Evolutionary conservation across 2,797 vertebrate genomes (phyloP).

Genomic region (Crypturellus tataupa): DNA sequence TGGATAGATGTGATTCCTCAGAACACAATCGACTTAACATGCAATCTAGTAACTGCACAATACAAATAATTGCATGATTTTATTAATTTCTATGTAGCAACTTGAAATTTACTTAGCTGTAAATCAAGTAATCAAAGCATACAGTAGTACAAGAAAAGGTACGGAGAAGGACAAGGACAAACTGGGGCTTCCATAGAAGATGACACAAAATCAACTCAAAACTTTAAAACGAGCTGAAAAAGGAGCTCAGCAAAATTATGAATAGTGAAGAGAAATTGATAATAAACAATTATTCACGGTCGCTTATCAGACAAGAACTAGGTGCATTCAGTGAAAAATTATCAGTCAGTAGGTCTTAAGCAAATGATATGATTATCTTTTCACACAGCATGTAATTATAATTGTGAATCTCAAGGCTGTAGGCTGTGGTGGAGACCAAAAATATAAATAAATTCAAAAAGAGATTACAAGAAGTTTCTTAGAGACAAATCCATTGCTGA

Average conservation of each 20-base stretch:
- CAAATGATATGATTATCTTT: neutral
- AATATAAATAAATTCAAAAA: neutral
- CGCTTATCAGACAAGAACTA: neutral
- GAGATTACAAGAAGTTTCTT: neutral
- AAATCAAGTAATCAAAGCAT: neutral
- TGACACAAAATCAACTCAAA: neutral
- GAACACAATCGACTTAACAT: neutral
- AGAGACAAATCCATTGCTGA: neutral
- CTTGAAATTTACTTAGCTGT: neutral
- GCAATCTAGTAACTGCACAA: neutral
- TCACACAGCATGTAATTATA: neutral
- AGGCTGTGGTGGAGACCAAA: neutral
- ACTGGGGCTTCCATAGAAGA: neutral
- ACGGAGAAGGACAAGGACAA: neutral
- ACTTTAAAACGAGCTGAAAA: neutral
- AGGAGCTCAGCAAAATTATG: neutral
- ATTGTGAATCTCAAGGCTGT: neutral
- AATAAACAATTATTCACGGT: neutral
- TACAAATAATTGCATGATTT: neutral
- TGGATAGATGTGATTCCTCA: neutral
- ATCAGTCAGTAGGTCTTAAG: neutral
- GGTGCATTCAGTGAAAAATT: neutral
- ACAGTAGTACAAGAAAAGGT: neutral
- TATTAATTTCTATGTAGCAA: neutral
- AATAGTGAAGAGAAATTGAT: neutral